A percentile compares a stretch with the other conserved stretches of the same genome.
phyloP scores from a whole-genome alignment of 2,888 invertebrate species.

The Apantesis nais region DNA sequence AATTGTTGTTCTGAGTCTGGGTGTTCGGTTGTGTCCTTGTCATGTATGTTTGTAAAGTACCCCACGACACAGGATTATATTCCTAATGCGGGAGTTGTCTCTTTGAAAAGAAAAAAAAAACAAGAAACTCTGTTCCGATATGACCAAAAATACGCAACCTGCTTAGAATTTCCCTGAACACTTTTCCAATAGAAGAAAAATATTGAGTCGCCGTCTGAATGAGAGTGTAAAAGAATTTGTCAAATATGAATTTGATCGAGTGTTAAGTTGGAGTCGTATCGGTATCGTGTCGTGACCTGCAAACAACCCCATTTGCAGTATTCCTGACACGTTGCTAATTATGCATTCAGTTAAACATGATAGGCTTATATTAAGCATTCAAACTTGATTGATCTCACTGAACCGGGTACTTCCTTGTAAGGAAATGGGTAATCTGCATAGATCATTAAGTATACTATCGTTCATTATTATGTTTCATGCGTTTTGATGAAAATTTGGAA shows the following conservation, averaged over 20 bases:
- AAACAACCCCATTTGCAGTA: slow-evolving; percentile 7
- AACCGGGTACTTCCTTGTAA: slow-evolving; percentile 32
- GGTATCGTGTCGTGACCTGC: slow-evolving; percentile 4
- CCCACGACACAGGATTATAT: too few relatives aligned
- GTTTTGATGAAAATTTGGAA: not conserved
- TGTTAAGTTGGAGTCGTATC: not conserved
- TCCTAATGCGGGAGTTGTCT: too few relatives aligned
- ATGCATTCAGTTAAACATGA: slow-evolving; percentile 40
- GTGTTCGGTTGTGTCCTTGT: too few relatives aligned
- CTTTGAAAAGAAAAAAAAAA: too few relatives aligned
- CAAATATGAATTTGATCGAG: not conserved
- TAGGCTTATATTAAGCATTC: slow-evolving; percentile 43
- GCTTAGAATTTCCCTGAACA: not conserved
- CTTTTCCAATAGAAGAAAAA: not conserved
- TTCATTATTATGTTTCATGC: not conserved
- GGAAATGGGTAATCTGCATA: slow-evolving; percentile 30
- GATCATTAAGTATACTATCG: slow-evolving; percentile 2
- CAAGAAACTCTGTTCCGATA: not conserved
- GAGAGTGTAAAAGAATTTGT: not conserved
- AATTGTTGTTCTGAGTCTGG: too few relatives aligned
- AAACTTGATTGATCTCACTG: slow-evolving; percentile 23
- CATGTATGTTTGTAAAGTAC: too few relatives aligned
- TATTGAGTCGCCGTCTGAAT: not conserved
- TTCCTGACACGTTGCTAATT: slow-evolving; percentile 37
- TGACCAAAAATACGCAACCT: not conserved